These are phyloP conservation scores for Heteromurus nitidus DNA, from an alignment of 2,888 invertebrate genomes.

Conservation along the genomic window DNA sequence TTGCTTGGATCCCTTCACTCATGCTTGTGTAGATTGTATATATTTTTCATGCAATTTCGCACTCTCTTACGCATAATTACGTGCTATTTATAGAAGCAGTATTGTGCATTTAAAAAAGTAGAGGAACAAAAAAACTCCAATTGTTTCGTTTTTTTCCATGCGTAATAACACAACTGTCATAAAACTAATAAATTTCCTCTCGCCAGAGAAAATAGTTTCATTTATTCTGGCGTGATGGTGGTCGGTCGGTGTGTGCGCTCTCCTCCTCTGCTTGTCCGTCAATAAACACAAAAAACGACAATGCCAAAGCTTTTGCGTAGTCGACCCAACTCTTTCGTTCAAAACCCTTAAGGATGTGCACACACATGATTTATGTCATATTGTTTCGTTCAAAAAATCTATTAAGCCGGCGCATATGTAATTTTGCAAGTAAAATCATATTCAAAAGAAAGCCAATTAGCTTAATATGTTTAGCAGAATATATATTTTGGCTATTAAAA, in stretches of 20 bases:
- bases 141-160: conserved; percentile 36
- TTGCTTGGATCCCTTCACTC: neutral
- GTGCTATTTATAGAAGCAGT: conserved; percentile 44
- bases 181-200: conserved; percentile 56
- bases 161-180: conserved; percentile 63
- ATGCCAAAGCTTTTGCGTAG: no score
- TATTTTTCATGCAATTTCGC: neutral
- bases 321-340: no score
- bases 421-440: conserved; percentile 23
- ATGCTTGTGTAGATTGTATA: no score
- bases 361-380: conserved; percentile 61
- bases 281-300: no score
- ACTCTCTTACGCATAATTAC: no score
- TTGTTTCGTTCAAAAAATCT: conserved; percentile 37
- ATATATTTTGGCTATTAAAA: neutral
- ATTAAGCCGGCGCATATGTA: neutral
- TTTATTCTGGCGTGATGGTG: neutral
- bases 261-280: no score
- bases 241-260: no score
- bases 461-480: conserved; percentile 45
- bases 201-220: neutral
- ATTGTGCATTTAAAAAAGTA: neutral
- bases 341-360: no score
- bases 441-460: conserved; percentile 40
- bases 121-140: conserved; percentile 31